phyloP scores from a whole-genome alignment of 2,888 invertebrate genomes.

The Chrysotoxum bicinctum region DNA sequence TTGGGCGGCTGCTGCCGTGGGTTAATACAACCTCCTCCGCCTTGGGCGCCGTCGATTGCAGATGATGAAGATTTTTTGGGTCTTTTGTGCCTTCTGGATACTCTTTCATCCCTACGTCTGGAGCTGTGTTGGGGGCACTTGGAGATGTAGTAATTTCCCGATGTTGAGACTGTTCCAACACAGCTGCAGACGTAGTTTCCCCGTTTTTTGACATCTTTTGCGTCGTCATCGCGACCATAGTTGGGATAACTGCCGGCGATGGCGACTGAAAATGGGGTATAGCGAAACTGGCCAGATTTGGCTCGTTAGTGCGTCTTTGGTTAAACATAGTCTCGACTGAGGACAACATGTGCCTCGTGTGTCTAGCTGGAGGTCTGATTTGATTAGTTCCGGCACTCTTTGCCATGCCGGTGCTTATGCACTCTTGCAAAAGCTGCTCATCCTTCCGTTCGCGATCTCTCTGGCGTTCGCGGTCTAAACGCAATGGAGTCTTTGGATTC shows the following conservation, averaged over 20 bases:
- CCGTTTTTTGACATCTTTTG: conserved; percentile 86
- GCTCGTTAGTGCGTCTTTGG: conserved; percentile 52
- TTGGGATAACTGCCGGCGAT: conserved; percentile 47
- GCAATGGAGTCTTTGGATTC: conserved; percentile 74
- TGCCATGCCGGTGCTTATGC: conserved; percentile 81
- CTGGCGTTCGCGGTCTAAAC: conserved; percentile 75
- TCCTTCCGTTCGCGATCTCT: conserved; percentile 80
- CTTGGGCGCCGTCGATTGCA: conserved; percentile 42
- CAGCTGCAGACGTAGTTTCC: conserved; percentile 88
- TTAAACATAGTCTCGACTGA: conserved; percentile 58
- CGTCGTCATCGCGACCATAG: conserved; percentile 29
- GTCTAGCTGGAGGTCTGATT: conserved; percentile 59
- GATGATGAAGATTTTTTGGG: conserved; percentile 64
- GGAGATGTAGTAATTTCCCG: conserved; percentile 80
- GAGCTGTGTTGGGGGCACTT: conserved; percentile 82
- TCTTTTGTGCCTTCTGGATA: conserved; percentile 73
- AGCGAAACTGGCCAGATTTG: conserved; percentile 38
- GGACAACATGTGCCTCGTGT: conserved; percentile 48
- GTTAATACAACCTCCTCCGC: conserved; percentile 50
- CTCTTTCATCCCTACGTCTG: conserved; percentile 81
- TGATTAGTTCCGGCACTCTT: conserved; percentile 73
- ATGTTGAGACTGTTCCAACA: conserved; percentile 81
- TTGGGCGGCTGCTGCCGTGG: conserved; percentile 68
- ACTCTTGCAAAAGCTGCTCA: conserved; percentile 81
- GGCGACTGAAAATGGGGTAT: conserved; percentile 29